These are phyloP conservation scores for Accipiter cooperii DNA, from an alignment of 2,113 vertebrate species.

Conservation along the genomic window DNA sequence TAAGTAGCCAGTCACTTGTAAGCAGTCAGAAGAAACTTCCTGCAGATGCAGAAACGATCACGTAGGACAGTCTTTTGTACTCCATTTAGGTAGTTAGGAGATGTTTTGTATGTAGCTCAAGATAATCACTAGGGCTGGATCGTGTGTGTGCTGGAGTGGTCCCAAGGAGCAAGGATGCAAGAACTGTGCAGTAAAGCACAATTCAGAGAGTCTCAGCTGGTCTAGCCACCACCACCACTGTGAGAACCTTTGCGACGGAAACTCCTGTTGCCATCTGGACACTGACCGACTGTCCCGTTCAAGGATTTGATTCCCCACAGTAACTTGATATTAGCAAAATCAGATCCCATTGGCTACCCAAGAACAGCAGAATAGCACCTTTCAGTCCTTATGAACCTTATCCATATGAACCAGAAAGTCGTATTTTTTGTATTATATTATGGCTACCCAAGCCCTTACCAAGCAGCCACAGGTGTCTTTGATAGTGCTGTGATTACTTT, in stretches of 20 bases:
- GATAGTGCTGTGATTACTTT: not conserved
- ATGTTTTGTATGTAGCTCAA: not conserved
- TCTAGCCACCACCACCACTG: not conserved
- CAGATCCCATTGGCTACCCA: not conserved
- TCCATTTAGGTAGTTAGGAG: not conserved
- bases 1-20: not conserved
- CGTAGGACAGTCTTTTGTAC: not conserved
- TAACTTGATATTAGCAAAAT: not conserved
- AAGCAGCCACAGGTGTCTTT: not conserved
- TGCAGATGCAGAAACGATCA: not conserved
- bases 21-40: not conserved
- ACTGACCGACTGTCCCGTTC: not conserved
- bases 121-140: not conserved
- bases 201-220: not conserved
- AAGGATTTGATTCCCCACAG: not conserved
- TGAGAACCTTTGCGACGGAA: not conserved
- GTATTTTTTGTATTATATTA: not conserved
- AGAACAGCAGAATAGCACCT: not conserved
- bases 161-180: not conserved
- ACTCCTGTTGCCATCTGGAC: not conserved
- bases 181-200: not conserved
- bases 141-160: accelerated
- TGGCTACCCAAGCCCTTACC: not conserved
- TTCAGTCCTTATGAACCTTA: not conserved
- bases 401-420: not conserved